Base-by-base conservation (phyloP, 2,113 vertebrate genomes). In the Oenanthe melanoleuca region DNA sequence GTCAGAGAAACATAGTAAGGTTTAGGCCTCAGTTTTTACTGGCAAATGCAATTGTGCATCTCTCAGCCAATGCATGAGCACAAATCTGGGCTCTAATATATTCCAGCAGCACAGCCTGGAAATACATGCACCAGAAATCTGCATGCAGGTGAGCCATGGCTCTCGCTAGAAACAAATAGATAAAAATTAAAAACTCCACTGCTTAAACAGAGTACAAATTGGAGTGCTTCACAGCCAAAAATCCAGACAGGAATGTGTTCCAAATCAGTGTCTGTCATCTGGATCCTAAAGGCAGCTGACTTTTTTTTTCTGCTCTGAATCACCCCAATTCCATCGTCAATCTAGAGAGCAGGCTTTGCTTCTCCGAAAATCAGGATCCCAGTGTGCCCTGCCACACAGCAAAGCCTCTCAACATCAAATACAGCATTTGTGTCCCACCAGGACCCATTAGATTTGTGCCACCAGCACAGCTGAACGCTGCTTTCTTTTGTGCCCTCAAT, bases 221-320 rank as follows among this genome's bases (percentile, higher is more conserved):
- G 42, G 26, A 25, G 37, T 33, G 28, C 14, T 52, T 70, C 28
- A 37, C 1, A 8, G 67, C 38, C 60, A 95, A 90, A 55, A 94
- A 67, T 63, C 15, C 55, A 50, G 38, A n/a, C 0, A 3, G 9
- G 42, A 79, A 53, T 1, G 1, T 12, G 33, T 38, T 81, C 33
- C 55, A 85, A 73, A 89, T 38, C 31, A 72, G 31, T 12, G 23
- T 25, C 60, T 78, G 60, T 92, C 72, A 80, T 31, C 79, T 67
- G 60, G 67, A 90, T 75, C 28, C 37, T 64, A 45, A 66, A 20
- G 56, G 49, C 65, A 88, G 56, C 24, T 90, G 81, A 77, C 50
- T 83, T 90, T 84, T 67, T 67, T 70, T 49, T 86, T 42, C 59
- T 89, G 78, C 24, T 83, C 79, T 80, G 64, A 92, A 92, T 92